phyloP scores from a whole-genome alignment of 2,888 invertebrate genomes.

The Chymomyza caudatula region DNA sequence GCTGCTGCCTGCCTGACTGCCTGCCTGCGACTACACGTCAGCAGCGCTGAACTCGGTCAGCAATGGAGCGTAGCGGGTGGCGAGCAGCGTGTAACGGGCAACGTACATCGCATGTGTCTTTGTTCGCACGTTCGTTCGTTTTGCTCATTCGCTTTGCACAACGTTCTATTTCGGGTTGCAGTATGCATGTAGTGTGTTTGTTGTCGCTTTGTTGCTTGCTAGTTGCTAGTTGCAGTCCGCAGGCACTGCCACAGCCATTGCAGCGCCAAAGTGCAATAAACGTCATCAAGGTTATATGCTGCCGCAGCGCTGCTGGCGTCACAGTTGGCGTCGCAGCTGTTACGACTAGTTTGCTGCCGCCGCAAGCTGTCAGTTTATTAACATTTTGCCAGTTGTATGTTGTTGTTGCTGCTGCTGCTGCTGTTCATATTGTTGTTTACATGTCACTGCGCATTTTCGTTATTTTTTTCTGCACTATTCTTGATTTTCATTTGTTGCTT shows the following conservation, averaged over 20 bases:
- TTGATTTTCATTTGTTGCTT: neutral
- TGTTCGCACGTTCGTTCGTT: slow-evolving; percentile 46
- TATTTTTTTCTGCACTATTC: slow-evolving; percentile 19
- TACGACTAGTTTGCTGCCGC: slow-evolving; percentile 22
- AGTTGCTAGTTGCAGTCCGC: neutral
- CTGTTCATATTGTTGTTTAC: neutral
- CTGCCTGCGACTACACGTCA: slow-evolving; percentile 49
- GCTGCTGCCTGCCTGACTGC: too few relatives aligned
- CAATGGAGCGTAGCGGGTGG: slow-evolving; percentile 29
- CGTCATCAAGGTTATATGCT: slow-evolving; percentile 75
- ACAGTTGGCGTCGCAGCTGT: slow-evolving; percentile 6
- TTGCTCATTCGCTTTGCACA: slow-evolving; percentile 35
- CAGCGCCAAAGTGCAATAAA: slow-evolving; percentile 74
- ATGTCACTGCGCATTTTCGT: slow-evolving; percentile 4
- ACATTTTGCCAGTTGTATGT: slow-evolving; percentile 21
- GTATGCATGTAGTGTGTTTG: neutral
- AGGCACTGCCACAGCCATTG: slow-evolving; percentile 30
- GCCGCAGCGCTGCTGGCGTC: slow-evolving; percentile 33
- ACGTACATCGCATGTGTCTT: slow-evolving; percentile 36
- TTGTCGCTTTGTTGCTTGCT: slow-evolving; percentile 14
- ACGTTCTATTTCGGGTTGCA: slow-evolving; percentile 66
- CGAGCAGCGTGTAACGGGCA: slow-evolving; percentile 12
- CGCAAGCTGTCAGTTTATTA: slow-evolving; percentile 30
- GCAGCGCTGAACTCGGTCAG: slow-evolving; percentile 53
- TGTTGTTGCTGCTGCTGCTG: neutral